Evolutionary conservation across 2,797 vertebrate genomes (phyloP).

Genomic region (Ibycter americanus): DNA sequence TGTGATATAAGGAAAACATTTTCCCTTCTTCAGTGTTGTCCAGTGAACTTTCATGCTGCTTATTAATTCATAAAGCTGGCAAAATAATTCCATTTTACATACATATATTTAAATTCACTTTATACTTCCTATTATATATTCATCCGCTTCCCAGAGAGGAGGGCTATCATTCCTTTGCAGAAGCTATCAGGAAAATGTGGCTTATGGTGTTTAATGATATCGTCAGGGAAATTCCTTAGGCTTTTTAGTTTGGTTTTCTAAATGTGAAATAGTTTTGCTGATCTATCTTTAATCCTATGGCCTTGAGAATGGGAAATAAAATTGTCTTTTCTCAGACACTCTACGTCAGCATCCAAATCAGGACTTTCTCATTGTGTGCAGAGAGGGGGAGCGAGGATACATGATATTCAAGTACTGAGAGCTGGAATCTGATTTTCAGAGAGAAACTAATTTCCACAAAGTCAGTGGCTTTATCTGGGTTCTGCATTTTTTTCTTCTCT

Average conservation of each 20-base stretch:
- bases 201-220: not conserved
- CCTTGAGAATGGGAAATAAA: slow-evolving; percentile 15
- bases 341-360: not conserved
- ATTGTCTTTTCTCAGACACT: slow-evolving; percentile 22
- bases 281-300: not conserved
- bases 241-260: not conserved
- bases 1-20: not conserved
- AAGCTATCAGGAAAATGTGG: not conserved
- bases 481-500: not conserved
- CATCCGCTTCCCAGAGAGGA: not conserved
- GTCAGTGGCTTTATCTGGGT: not conserved
- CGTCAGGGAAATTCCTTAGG: not conserved
- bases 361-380: not conserved
- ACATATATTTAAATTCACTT: not conserved
- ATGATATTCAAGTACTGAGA: not conserved
- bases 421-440: not conserved
- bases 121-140: not conserved
- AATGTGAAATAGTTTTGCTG: not conserved
- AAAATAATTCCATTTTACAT: not conserved
- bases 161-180: not conserved
- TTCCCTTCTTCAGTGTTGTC: not conserved
- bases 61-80: not conserved
- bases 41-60: not conserved
- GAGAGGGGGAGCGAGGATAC: not conserved
- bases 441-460: not conserved